phyloP scores from a whole-genome alignment of 2,888 invertebrate species.

The Melangyna quadrimaculata region DNA sequence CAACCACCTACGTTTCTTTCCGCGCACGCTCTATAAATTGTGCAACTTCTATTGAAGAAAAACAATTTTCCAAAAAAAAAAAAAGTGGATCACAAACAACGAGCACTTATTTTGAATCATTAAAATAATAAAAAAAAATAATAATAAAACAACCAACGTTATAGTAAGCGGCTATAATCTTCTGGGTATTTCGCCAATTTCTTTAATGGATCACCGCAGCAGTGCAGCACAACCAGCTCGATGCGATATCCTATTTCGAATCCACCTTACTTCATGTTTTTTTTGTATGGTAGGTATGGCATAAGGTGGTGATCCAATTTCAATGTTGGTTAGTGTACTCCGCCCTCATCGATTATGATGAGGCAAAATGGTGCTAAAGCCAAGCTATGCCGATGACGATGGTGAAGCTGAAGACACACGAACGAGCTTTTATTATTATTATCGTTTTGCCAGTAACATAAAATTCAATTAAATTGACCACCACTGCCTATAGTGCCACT shows the following conservation, averaged over 20 bases:
- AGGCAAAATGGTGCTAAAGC: slow-evolving; percentile 25
- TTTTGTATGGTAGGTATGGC: too few species aligned
- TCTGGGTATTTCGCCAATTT: slow-evolving; percentile 52
- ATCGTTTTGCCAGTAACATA: slow-evolving; percentile 60
- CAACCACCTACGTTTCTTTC: background rate
- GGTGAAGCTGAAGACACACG: background rate
- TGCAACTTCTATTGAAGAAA: slow-evolving; percentile 35
- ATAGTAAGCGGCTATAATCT: slow-evolving; percentile 21
- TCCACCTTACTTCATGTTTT: slow-evolving; percentile 12
- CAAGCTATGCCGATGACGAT: slow-evolving; percentile 1
- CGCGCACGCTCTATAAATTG: slow-evolving; percentile 32
- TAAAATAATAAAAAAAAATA: background rate
- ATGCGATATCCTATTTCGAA: slow-evolving; percentile 6
- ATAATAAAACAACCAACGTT: background rate
- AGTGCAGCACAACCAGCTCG: background rate
- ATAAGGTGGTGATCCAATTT: slow-evolving; percentile 53
- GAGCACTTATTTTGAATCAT: slow-evolving; percentile 55
- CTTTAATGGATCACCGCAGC: slow-evolving; percentile 16
- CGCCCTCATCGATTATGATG: slow-evolving; percentile 63
- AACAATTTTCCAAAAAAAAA: slow-evolving; percentile 52
- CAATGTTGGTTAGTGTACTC: slow-evolving; percentile 28
- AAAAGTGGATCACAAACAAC: slow-evolving; percentile 61
- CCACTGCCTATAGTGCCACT: slow-evolving; percentile 40
- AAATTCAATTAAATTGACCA: slow-evolving; percentile 70
- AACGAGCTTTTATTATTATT: slow-evolving; percentile 36